Conservation (phyloP, 2,888 invertebrate genomes). For the Coenonympha arcania region DNA sequence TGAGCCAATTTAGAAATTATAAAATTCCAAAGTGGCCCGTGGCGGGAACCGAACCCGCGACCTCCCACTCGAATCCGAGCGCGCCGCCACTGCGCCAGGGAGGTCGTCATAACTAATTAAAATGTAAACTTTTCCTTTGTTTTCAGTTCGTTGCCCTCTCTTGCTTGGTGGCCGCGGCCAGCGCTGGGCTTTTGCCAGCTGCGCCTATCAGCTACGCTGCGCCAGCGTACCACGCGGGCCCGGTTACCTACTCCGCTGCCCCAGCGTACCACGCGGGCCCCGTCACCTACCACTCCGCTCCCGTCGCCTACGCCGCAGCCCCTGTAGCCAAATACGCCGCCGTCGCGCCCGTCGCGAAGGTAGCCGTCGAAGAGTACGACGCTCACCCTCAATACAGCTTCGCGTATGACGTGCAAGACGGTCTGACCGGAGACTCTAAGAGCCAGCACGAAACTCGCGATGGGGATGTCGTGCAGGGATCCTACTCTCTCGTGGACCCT, state of each 20-base stretch:
- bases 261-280: constrained; percentile 41
- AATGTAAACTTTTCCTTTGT: constrained; percentile 4
- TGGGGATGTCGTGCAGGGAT: constrained; percentile 61
- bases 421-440: constrained; percentile 57
- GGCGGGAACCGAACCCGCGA: too few species aligned
- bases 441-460: constrained; percentile 54
- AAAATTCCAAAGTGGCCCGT: too few species aligned
- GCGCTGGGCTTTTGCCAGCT: constrained; percentile 38
- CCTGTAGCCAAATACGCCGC: constrained; percentile 39
- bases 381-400: constrained; percentile 68
- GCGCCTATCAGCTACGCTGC: constrained; percentile 44
- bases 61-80: too few species aligned
- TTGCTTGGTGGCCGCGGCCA: constrained; percentile 49
- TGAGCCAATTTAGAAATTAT: too few species aligned
- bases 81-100: too few species aligned
- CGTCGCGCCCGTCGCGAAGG: constrained; percentile 37
- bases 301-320: constrained; percentile 40
- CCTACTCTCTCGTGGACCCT: constrained; percentile 57
- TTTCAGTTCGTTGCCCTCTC: constrained; percentile 53
- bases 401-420: constrained; percentile 58
- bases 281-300: constrained; percentile 35
- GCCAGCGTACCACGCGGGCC: constrained; percentile 38
- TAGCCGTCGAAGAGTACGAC: constrained; percentile 47
- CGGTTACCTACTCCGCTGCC: constrained; percentile 35
- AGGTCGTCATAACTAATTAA: too few species aligned